phyloP scores from a whole-genome alignment of 2,797 vertebrate species.

The Crenuchus spilurus region DNA sequence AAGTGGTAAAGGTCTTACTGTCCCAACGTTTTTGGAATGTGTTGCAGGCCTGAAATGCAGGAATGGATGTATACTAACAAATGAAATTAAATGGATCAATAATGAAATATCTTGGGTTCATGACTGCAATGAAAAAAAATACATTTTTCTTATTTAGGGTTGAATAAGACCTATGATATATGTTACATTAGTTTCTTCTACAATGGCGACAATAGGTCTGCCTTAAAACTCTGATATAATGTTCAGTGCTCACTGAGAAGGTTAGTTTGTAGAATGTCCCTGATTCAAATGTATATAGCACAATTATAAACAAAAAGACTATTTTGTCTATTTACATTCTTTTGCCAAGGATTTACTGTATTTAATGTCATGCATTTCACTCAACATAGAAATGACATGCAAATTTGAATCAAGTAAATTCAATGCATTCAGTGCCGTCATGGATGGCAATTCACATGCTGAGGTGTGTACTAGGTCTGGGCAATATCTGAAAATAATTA shows the following conservation, averaged over 20 bases:
- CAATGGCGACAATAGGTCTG: background rate
- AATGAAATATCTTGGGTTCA: no score
- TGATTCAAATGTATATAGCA: background rate
- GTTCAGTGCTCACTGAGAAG: background rate
- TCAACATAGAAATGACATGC: background rate
- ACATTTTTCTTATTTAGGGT: no score
- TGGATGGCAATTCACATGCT: constrained; percentile 7
- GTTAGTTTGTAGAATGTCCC: background rate
- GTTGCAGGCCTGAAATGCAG: no score
- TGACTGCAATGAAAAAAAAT: no score
- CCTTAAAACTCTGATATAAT: background rate
- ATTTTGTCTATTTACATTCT: no score
- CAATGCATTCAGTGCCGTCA: background rate
- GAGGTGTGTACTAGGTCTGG: constrained; percentile 1
- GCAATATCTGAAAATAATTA: no score
- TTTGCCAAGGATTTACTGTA: background rate
- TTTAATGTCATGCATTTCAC: background rate
- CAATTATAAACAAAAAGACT: no score
- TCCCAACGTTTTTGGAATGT: no score
- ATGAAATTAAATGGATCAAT: no score
- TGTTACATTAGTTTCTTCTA: background rate
- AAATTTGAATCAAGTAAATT: background rate
- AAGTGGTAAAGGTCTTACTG: no score
- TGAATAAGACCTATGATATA: background rate
- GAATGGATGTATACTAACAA: no score